Evolutionary conservation across 2,113 vertebrate genomes (phyloP).

Genomic region (Sphyrna mokarran): DNA sequence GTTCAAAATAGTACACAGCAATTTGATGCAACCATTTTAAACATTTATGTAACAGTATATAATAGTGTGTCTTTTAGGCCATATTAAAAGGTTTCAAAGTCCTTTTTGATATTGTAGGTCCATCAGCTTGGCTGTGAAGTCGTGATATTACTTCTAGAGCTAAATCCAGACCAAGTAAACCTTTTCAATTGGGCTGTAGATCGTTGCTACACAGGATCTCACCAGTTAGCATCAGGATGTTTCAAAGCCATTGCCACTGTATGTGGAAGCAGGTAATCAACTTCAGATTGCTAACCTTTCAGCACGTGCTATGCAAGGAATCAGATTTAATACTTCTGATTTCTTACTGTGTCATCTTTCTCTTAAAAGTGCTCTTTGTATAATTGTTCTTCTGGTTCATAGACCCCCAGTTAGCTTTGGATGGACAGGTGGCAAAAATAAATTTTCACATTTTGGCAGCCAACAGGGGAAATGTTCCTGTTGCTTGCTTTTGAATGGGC

Average conservation of each 20-base stretch:
- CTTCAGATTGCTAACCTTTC: not conserved
- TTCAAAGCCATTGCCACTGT: constrained; percentile 97
- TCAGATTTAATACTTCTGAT: not conserved
- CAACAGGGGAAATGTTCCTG: not conserved
- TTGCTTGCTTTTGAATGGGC: not conserved
- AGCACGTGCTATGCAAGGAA: not conserved
- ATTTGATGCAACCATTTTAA: not conserved
- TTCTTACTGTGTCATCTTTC: not conserved
- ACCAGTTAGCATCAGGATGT: constrained; percentile 91
- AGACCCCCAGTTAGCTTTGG: not conserved
- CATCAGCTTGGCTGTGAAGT: constrained; percentile 95
- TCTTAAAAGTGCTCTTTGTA: not conserved
- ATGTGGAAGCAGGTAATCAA: constrained; percentile 83
- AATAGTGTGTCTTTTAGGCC: not conserved
- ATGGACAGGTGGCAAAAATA: not conserved
- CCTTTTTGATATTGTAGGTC: constrained; percentile 60
- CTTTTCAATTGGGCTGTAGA: constrained; percentile 98
- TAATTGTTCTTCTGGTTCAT: not conserved
- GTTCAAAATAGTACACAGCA: not conserved
- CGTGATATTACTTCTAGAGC: constrained; percentile 84
- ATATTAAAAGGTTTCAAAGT: fast-evolving
- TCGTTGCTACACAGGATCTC: constrained; percentile 92
- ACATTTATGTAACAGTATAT: not conserved
- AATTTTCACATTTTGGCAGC: not conserved
- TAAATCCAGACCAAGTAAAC: constrained; percentile 95